Conservation (phyloP, 1,140 invertebrate genomes). For the Tyrophagus putrescentiae region DNA sequence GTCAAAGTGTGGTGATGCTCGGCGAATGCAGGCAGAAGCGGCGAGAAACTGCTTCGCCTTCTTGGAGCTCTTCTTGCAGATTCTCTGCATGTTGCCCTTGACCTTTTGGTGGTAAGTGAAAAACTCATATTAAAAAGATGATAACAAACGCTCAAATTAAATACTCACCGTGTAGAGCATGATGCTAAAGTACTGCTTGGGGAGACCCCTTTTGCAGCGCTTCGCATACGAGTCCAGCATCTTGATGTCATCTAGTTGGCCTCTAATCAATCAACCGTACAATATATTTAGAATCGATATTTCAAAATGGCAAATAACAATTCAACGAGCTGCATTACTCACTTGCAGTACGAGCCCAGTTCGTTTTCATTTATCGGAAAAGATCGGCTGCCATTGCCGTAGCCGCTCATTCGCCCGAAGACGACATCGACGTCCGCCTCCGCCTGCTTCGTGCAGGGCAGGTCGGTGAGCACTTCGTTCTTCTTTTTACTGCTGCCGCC, state of each 20-base stretch:
- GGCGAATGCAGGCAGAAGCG: constrained; percentile 6
- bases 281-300: not conserved
- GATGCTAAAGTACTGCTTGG: constrained; percentile 16
- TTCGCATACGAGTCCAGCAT: constrained; percentile 12
- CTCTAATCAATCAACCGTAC: not conserved
- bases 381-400: constrained; percentile 1
- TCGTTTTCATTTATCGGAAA: constrained; percentile 16
- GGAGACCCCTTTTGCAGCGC: constrained; percentile 12
- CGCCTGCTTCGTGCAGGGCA: constrained; percentile 8
- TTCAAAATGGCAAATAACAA: not conserved
- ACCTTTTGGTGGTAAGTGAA: too few species aligned
- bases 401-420: constrained; percentile 18
- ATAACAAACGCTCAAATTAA: too few species aligned
- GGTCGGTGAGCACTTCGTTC: not conserved
- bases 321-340: not conserved
- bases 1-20: constrained; percentile 8
- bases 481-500: not conserved
- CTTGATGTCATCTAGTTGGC: constrained; percentile 7
- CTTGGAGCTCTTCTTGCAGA: constrained; percentile 17
- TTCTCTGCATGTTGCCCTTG: constrained; percentile 10
- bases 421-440: constrained; percentile 4
- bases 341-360: constrained; percentile 17
- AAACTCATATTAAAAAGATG: too few species aligned
- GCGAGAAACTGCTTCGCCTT: constrained; percentile 6
- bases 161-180: constrained; percentile 8